phyloP scores from a whole-genome alignment of 2,113 vertebrate species.

The Pygathrix nemaeus region DNA sequence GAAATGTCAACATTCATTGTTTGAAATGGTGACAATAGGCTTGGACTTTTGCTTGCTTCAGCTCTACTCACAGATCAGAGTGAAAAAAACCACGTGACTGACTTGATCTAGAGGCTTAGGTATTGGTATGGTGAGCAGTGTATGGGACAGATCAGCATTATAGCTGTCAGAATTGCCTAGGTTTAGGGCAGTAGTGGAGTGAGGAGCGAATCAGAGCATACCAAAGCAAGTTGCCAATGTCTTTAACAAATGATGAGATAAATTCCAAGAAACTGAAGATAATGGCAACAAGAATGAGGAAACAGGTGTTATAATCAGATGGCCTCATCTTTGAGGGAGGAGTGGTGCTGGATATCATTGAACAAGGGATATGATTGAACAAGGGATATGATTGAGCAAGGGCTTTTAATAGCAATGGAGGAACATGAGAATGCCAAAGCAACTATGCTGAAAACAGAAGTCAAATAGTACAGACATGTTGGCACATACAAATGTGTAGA shows the following conservation, averaged over 20 bases:
- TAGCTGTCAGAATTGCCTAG: background rate
- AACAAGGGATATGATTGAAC: background rate
- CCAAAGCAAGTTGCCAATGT: background rate
- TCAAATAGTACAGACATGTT: background rate
- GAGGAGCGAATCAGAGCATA: background rate
- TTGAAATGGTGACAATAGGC: background rate
- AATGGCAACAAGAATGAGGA: background rate
- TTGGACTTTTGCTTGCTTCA: background rate
- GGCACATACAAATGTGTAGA: no score
- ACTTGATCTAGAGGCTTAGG: background rate
- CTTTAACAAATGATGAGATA: background rate
- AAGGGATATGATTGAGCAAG: background rate
- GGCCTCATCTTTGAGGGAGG: background rate
- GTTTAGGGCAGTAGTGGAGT: background rate
- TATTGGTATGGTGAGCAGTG: background rate
- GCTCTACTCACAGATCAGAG: background rate
- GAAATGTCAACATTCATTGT: background rate
- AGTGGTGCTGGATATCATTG: background rate
- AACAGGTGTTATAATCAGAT: background rate
- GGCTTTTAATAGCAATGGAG: background rate
- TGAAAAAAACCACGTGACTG: background rate
- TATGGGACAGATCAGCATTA: background rate
- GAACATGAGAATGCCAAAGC: background rate
- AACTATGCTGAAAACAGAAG: background rate
- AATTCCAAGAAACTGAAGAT: background rate